A percentile compares a stretch with the other conserved stretches of the same genome.
Evolutionary conservation across 2,113 vertebrate species (phyloP).

Genomic region (Nyctibius bracteatus): DNA sequence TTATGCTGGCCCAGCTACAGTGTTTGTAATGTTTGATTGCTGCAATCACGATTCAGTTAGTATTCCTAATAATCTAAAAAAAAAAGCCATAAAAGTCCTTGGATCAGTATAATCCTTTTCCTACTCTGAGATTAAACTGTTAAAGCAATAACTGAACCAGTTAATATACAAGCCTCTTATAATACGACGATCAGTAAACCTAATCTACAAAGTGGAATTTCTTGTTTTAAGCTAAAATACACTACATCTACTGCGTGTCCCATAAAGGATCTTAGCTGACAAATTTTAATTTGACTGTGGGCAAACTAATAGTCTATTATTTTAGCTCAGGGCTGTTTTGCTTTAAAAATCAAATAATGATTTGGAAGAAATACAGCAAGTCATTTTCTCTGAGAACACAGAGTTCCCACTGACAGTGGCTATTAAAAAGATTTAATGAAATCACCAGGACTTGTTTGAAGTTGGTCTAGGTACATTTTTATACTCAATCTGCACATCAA

Average conservation of each 20-base stretch:
- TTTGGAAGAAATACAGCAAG: constrained; percentile 52
- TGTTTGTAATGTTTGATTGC: not conserved
- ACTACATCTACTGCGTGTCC: not conserved
- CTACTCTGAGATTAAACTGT: not conserved
- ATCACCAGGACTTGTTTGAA: constrained; percentile 63
- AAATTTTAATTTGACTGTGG: constrained; percentile 38
- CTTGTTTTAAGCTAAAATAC: constrained; percentile 5
- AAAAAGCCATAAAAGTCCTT: not conserved
- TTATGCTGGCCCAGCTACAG: not conserved
- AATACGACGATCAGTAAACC: not conserved
- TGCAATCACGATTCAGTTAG: constrained; percentile 3
- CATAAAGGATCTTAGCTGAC: constrained; percentile 12
- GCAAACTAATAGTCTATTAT: constrained; percentile 53
- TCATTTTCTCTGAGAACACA: constrained; percentile 57
- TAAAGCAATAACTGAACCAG: not conserved
- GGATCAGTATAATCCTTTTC: not conserved
- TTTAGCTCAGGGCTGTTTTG: constrained; percentile 44
- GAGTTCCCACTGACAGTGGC: constrained; percentile 29
- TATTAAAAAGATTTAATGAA: constrained; percentile 73
- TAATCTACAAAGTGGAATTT: not conserved
- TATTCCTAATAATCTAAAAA: not conserved
- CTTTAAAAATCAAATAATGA: constrained; percentile 48
- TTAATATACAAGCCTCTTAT: not conserved
- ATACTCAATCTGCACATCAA: constrained; percentile 57
- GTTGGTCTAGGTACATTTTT: constrained; percentile 54